Conservation (phyloP, 2,113 vertebrate genomes). For the Elaphurus davidianus region DNA sequence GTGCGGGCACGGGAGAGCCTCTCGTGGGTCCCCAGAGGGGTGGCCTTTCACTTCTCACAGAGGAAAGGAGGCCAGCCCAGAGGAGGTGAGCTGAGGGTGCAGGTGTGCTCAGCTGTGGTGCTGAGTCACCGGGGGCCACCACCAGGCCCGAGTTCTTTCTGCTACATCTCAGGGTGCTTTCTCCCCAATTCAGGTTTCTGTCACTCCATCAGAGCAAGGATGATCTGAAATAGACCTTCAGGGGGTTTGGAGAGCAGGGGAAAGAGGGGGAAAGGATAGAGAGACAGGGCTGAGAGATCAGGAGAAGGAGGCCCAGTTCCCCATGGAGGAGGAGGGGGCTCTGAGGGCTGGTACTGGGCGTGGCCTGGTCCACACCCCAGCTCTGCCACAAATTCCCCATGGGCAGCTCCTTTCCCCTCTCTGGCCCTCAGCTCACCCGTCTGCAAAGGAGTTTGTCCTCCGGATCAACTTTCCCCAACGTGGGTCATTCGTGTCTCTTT, state of each 20-base stretch:
- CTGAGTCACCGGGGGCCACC: not conserved
- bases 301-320: not conserved
- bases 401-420: not conserved
- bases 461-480: rapidly evolving
- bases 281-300: not conserved
- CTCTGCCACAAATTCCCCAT: rapidly evolving
- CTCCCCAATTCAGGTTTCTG: not conserved
- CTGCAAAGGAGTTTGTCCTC: not conserved
- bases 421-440: not conserved
- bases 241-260: not conserved
- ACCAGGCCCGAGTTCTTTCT: not conserved
- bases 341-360: rapidly evolving
- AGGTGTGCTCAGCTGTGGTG: not conserved
- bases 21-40: rapidly evolving
- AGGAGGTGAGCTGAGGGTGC: not conserved
- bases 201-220: not conserved
- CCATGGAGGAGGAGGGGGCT: not conserved
- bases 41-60: not conserved
- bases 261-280: not conserved
- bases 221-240: not conserved
- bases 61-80: not conserved
- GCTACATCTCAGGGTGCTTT: not conserved
- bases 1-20: not conserved
- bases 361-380: not conserved
- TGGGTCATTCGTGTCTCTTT: too few species aligned